Base-by-base conservation (phyloP, 2,113 vertebrate genomes). In the Nestor notabilis region DNA sequence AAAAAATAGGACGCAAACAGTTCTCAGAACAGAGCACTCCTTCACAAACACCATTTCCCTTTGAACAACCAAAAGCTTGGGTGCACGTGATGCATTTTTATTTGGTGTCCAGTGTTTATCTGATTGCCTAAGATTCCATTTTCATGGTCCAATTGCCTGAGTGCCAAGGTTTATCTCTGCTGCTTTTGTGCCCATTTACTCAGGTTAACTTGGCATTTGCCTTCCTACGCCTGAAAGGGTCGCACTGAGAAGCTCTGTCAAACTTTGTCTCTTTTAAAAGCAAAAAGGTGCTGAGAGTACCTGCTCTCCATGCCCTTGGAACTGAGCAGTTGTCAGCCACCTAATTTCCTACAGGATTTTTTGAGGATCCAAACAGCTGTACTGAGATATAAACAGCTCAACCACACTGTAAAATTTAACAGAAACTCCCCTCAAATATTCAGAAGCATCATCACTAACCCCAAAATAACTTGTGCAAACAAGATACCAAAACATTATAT, bases 161-260 rank as follows among this genome's bases (percentile, higher is more conserved):
- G 86, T 46, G 75, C 77, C 95, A 78, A 93, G 58, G 76, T 95
- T 97, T 95, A 96, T 95, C 96, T 94, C 78, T 85, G 61, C 77
- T 86, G 64, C 63, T 93, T 97, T 96, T 95, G 88, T 96, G 90
- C 56, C 60, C n/a, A 24, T 71, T 95, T 93, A 92, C 90, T 95
- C 94, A 94, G 76, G 83, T 93, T 95, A 89, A 94, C 83, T 93
- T 91, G 88, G 94, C 93, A 95, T 41, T 89, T 56, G 58, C 69
- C 71, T 64, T 86, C 60, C 58, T 55, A 2, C 1, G 4, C 63
- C 79, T 94, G 55, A 88, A 83, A 82, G 58, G 56, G 58, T 37
- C 91, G 68, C 55, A 61, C 44, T 75, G 71, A 95, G 93, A 64
- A 91, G 44, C 53, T 93, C 43, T 96, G 84, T 83, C 75, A 83